These are phyloP conservation scores for Aulostomus chinensis DNA, from an alignment of 2,797 vertebrate species.

Conservation along the genomic window DNA sequence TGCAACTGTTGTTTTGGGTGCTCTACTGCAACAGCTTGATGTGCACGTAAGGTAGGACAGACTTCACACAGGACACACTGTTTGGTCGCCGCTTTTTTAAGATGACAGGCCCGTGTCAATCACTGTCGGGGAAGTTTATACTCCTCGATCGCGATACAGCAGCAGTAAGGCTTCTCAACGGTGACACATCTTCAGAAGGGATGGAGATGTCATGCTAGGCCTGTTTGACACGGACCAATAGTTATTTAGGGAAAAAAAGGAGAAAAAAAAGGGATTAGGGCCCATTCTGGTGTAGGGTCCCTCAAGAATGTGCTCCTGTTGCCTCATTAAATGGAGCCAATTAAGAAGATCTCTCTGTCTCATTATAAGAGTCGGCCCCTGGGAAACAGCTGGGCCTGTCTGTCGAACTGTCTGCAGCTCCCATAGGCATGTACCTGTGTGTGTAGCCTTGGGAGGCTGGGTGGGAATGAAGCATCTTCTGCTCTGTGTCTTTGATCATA, in stretches of 20 bases:
- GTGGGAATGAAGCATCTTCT: slow-evolving; percentile 31
- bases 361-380: slow-evolving; percentile 64
- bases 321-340: slow-evolving; percentile 75
- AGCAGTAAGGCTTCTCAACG: neutral
- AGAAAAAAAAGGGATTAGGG: slow-evolving; percentile 16
- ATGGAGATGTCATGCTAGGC: slow-evolving; percentile 24
- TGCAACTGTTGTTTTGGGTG: too few species aligned
- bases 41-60: slow-evolving; percentile 27
- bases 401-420: slow-evolving; percentile 56
- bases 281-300: slow-evolving; percentile 43
- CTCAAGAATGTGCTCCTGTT: slow-evolving; percentile 65
- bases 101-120: slow-evolving; percentile 14
- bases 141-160: slow-evolving; percentile 1
- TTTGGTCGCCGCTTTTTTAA: slow-evolving; percentile 16
- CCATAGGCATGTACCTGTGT: slow-evolving; percentile 30
- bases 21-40: slow-evolving; percentile 26
- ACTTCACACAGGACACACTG: slow-evolving; percentile 10
- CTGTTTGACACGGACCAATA: slow-evolving; percentile 43
- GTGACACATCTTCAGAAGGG: slow-evolving; percentile 21
- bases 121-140: slow-evolving; percentile 1
- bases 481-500: slow-evolving; percentile 24
- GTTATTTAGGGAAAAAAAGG: slow-evolving; percentile 34
- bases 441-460: neutral
- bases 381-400: slow-evolving; percentile 67
- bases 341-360: slow-evolving; percentile 74